Conservation (phyloP, 2,888 invertebrate genomes). For the Pharmacophagus antenor region DNA sequence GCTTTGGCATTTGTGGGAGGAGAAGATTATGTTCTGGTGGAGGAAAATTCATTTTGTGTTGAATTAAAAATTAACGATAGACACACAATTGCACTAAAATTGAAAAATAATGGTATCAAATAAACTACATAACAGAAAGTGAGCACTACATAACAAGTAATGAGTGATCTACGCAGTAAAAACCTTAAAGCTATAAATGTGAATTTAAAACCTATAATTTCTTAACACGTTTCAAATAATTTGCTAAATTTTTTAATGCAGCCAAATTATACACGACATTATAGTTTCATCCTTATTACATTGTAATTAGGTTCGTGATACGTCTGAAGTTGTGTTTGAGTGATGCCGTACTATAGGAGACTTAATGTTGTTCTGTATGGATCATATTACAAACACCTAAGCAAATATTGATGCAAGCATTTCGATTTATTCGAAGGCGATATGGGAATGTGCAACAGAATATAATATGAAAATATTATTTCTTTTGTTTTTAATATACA, state of each 20-base stretch:
- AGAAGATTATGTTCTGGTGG: slow-evolving; percentile 30
- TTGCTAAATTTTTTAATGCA: slow-evolving; percentile 9
- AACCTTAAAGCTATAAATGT: slow-evolving; percentile 16
- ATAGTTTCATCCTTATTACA: slow-evolving; percentile 3
- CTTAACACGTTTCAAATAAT: slow-evolving; percentile 23
- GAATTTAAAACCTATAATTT: slow-evolving; percentile 23
- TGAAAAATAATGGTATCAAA: not conserved
- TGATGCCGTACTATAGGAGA: not conserved
- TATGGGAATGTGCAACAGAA: slow-evolving; percentile 21
- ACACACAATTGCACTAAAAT: not conserved
- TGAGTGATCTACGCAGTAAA: slow-evolving; percentile 16
- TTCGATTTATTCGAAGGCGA: slow-evolving; percentile 44
- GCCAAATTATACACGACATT: not conserved
- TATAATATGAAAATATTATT: not conserved
- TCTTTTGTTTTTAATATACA: not conserved
- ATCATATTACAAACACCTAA: slow-evolving; percentile 52
- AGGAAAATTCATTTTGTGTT: slow-evolving; percentile 26
- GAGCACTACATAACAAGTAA: not conserved
- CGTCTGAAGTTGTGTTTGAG: not conserved
- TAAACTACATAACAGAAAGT: not conserved
- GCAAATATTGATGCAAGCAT: slow-evolving; percentile 48
- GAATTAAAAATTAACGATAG: not conserved
- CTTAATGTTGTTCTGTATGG: slow-evolving; percentile 17
- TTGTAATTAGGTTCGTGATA: not conserved
- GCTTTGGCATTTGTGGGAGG: slow-evolving; percentile 27